These are phyloP conservation scores for Protaetia brevitarsis DNA, from an alignment of 1,140 invertebrate genomes.

Conservation along the genomic window DNA sequence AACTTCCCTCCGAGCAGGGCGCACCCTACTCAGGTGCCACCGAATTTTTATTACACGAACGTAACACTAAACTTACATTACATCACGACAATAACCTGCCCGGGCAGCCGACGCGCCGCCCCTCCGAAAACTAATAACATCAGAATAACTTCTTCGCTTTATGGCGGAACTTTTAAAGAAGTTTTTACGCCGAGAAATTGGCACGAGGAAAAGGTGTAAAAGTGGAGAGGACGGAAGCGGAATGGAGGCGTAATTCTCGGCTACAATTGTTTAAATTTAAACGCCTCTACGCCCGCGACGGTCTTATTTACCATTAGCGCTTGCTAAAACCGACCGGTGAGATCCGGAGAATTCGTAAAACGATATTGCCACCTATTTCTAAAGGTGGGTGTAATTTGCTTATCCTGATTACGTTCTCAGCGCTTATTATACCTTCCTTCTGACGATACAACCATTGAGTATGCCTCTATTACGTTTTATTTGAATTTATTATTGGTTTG, in stretches of 20 bases:
- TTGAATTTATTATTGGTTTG: too few relatives aligned
- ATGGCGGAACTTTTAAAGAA: conserved; percentile 9
- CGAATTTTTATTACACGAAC: conserved; percentile 8
- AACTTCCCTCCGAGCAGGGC: conserved; percentile 3
- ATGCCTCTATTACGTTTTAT: neutral
- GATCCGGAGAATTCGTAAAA: conserved; percentile 2
- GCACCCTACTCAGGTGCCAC: conserved; percentile 3
- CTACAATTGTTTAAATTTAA: conserved; percentile 17
- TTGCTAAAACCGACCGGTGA: neutral
- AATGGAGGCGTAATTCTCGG: conserved; percentile 7
- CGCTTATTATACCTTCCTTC: neutral
- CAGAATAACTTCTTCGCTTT: conserved; percentile 12
- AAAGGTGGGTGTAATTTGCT: neutral
- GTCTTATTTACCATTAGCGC: conserved; percentile 12
- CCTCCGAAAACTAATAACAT: conserved; percentile 14
- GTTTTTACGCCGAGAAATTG: conserved; percentile 1
- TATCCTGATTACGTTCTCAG: neutral
- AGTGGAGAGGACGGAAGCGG: conserved; percentile 9
- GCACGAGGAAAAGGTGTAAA: neutral
- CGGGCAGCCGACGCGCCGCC: conserved; percentile 8
- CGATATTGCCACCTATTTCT: neutral
- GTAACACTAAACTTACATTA: conserved; percentile 18
- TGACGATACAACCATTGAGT: neutral
- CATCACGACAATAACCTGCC: conserved; percentile 13
- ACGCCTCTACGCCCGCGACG: neutral